These are phyloP conservation scores for Cremastinae sp. DNA, from an alignment of 2,888 invertebrate genomes.

Conservation along the genomic window DNA sequence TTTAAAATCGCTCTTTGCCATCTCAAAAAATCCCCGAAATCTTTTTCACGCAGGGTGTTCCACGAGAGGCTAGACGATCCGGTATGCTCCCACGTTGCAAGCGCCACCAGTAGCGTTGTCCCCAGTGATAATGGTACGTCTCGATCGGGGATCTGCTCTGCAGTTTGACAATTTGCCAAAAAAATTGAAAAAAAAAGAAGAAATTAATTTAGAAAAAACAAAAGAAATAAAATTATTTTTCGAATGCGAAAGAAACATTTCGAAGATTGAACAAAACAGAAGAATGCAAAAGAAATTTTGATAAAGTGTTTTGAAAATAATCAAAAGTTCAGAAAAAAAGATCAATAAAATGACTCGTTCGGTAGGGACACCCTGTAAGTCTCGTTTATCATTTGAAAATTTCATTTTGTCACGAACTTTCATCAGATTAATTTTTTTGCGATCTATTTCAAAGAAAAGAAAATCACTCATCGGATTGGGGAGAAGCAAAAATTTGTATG, in stretches of 20 bases:
- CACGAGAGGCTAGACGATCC: slow-evolving; percentile 65
- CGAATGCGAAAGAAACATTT: too few species aligned
- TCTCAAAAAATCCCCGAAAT: slow-evolving; percentile 54
- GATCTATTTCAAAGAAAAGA: background rate
- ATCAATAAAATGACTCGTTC: slow-evolving; percentile 42
- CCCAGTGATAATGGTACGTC: slow-evolving; percentile 60
- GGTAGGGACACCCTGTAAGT: slow-evolving; percentile 72
- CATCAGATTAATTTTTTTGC: slow-evolving; percentile 2
- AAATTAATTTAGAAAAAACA: slow-evolving; percentile 8
- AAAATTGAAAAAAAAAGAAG: slow-evolving; percentile 33
- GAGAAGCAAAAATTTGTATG: too few species aligned
- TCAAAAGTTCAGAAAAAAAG: slow-evolving; percentile 32
- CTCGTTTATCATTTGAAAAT: slow-evolving; percentile 27
- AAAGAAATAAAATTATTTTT: too few species aligned
- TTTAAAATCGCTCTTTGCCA: slow-evolving; percentile 40
- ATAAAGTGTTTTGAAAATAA: background rate
- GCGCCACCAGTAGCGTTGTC: slow-evolving; percentile 58
- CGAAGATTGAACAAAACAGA: too few species aligned
- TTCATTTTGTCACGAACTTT: background rate
- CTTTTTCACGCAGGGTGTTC: slow-evolving; percentile 72
- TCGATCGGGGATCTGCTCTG: slow-evolving; percentile 57
- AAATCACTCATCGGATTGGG: too few species aligned
- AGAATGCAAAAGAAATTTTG: too few species aligned
- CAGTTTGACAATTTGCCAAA: slow-evolving; percentile 28
- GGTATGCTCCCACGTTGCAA: slow-evolving; percentile 60